Evolutionary conservation across 2,888 invertebrate species (phyloP), one percentile per base, ranked within the genome.

Genomic region (Hofmannophila pseudospretella): DNA sequence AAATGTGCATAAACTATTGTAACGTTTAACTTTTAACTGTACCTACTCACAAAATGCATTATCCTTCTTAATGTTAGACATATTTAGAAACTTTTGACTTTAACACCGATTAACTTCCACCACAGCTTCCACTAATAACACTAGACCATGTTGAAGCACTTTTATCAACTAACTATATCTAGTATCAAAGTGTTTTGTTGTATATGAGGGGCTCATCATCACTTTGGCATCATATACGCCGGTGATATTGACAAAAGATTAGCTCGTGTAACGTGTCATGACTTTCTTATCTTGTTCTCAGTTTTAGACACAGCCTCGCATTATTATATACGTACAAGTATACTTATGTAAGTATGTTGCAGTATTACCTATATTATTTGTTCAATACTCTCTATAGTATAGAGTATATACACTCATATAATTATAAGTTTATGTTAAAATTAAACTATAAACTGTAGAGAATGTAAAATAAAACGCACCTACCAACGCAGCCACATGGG

Each of bases 231-330:
- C 61, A 61, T 67, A 70, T 67, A 68, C 62, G 46, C 51, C 48
- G 58, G 58, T 68, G 65, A 74, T 79, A 71, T 84, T 81, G 73
- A 79, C 84, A 63, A 66, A 75, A 81, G 82, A 82, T 81, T 78
- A 73, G 45, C 54, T 46, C 47, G n/a, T 14, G 57, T 16, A 16
- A 16, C 16, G 16, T 16, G 16, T 16, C 60, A 59, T 62, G 54
- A 56, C 49, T 62, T 49, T 62, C 65, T 74, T 79, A 79, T 78
- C 79, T 67, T 55, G 38, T 44, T 51, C 54, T 27, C 11, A 27
- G 27, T 27, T 27, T 54, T 59, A 48, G 56, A 50, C 59, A 57
- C 56, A 10, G 9, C 9, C 9, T 25, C n/a, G n/a, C n/a, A n/a
- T n/a, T n/a, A n/a, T n/a, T n/a, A n/a, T n/a, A n/a, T n/a, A n/a